A percentile compares a stretch with the other conserved stretches of the same genome.
phyloP scores from a whole-genome alignment of 1,140 invertebrate genomes.

The Orchestia grillus region DNA sequence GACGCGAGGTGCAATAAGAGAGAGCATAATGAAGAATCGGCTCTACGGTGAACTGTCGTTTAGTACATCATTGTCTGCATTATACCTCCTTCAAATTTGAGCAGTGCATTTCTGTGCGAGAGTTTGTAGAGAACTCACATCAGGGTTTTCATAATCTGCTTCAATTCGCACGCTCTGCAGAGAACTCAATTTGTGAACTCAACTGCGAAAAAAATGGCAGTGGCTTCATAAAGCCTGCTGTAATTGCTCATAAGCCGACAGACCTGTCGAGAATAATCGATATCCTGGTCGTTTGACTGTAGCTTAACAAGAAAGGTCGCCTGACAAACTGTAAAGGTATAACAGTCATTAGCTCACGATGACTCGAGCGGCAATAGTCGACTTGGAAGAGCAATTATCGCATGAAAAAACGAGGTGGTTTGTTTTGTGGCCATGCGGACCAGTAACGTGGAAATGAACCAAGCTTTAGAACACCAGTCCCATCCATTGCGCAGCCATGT shows the following conservation, averaged over 20 bases:
- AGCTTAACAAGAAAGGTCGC: not conserved
- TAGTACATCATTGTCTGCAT: not conserved
- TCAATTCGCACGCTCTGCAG: not conserved
- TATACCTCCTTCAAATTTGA: not conserved
- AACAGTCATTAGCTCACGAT: not conserved
- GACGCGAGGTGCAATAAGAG: not conserved
- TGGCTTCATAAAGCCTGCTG: not conserved
- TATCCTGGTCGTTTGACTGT: not conserved
- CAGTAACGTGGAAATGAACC: not conserved
- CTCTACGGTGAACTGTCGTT: not conserved
- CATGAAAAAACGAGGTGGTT: not conserved
- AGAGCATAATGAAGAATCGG: not conserved
- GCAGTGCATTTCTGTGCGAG: not conserved
- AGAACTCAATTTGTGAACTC: not conserved
- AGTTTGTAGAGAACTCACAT: not conserved
- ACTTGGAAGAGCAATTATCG: not conserved
- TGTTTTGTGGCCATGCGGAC: not conserved
- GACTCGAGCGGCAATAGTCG: not conserved
- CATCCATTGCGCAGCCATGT: not conserved
- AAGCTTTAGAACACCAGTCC: not conserved
- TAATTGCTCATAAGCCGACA: constrained; percentile 7
- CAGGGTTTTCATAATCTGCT: not conserved
- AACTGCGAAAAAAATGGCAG: not conserved
- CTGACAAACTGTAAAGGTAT: not conserved
- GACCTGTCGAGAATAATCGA: not conserved